Base-by-base conservation (phyloP, 1,140 invertebrate species). In the Pseudobourletiella spinata region DNA sequence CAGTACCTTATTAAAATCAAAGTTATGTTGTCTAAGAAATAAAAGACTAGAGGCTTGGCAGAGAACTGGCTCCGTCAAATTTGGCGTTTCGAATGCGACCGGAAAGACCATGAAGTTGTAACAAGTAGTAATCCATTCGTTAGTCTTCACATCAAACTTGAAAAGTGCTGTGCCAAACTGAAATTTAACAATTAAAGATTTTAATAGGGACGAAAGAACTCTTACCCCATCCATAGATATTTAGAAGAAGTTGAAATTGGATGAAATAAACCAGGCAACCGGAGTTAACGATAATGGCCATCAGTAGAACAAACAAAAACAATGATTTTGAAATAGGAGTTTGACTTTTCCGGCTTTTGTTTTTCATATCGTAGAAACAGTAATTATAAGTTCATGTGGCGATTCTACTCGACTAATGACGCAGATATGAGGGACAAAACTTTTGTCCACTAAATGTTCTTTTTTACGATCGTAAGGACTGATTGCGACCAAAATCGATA, bases 1-100 rank as follows among this genome's bases (percentile, higher is more conserved):
- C n/a, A n/a, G n/a, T 79, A 87, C 85, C 81, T 87, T 86, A 73
- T 87, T 86, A 72, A 87, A 88, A 72, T 88, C 79, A 76, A 88
- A 87, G 26, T 82, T 79, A 72, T 85, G 75, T 52, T 72, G 72
- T 66, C 77, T 75, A 4, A 88, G 73, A 73, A 89, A 89, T 58
- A 82, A 78, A 2, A 86, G 64, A 18, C 81, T 78, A 1, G 79
- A 78, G 11, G 80, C 74, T 76, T 87, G 83, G 71, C 80, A 84
- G 2, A 79, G 72, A 70, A 86, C 83, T 14, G 74, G 73, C 62
- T 79, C 61, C n/a, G 57, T 35, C 58, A 64, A 78, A 68, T 84
- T 79, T 35, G 82, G 73, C 51, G 75, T 76, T 2, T 80, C 80
- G 73, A 83, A 78, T 15, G 77, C 70, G 69, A 78, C 76, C n/a